A percentile compares a stretch with the other conserved stretches of the same genome.
Evolutionary conservation across 2,797 vertebrate genomes (phyloP).

Genomic region (Phataginus tricuspis): DNA sequence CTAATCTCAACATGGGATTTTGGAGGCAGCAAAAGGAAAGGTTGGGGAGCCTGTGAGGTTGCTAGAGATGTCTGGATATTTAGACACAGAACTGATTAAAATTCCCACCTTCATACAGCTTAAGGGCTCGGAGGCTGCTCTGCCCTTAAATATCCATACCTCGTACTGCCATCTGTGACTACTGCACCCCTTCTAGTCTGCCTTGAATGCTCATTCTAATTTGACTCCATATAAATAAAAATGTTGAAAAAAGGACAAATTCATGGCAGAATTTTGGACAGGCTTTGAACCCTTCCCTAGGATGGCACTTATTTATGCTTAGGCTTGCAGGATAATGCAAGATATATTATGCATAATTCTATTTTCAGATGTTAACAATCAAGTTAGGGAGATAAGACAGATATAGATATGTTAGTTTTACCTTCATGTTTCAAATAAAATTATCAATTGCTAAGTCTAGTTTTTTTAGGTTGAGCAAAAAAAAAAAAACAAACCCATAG

Average conservation of each 20-base stretch:
- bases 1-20: neutral
- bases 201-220: neutral
- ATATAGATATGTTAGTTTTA: neutral
- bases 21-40: neutral
- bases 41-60: neutral
- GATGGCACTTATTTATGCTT: neutral
- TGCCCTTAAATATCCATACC: neutral
- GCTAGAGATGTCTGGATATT: neutral
- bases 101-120: neutral
- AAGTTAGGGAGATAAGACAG: neutral
- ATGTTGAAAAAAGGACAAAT: neutral
- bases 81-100: neutral
- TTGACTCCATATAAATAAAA: conserved; percentile 37
- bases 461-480: neutral
- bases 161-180: neutral
- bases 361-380: neutral
- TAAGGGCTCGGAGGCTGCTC: neutral
- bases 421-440: neutral
- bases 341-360: neutral
- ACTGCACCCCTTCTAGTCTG: neutral
- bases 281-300: neutral
- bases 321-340: neutral
- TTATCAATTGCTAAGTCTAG: neutral
- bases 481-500: neutral
- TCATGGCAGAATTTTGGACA: neutral